phyloP scores from a whole-genome alignment of 2,797 vertebrate genomes.

The Lateolabrax maculatus region DNA sequence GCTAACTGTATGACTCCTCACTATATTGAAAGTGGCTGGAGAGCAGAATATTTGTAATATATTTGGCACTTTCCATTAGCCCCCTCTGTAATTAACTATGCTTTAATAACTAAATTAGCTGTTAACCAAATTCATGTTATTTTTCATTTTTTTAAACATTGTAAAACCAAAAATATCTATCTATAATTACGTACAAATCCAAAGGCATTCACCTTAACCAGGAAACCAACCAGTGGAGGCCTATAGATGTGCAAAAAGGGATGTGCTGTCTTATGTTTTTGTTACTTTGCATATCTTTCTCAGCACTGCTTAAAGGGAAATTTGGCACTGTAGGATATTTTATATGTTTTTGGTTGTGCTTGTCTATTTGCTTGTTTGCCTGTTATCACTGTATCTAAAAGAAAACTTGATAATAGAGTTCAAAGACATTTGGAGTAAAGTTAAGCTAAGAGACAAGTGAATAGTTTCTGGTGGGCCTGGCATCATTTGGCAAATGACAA shows the following conservation, averaged over 20 bases:
- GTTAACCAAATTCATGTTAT: neutral
- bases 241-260: neutral
- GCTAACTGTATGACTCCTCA: neutral
- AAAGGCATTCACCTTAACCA: neutral
- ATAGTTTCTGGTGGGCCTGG: neutral
- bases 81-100: neutral
- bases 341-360: neutral
- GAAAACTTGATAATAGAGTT: neutral
- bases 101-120: neutral
- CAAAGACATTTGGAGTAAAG: neutral
- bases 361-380: neutral
- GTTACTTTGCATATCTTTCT: neutral
- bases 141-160: neutral
- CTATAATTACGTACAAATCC: neutral
- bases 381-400: neutral
- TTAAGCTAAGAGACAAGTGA: too few species aligned
- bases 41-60: neutral
- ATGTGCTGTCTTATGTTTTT: neutral
- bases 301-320: neutral
- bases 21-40: neutral
- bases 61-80: neutral
- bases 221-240: neutral
- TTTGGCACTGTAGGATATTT: neutral
- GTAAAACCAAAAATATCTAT: neutral
- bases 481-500: neutral